phyloP scores from a whole-genome alignment of 2,797 vertebrate species.

The Carapus acus region DNA sequence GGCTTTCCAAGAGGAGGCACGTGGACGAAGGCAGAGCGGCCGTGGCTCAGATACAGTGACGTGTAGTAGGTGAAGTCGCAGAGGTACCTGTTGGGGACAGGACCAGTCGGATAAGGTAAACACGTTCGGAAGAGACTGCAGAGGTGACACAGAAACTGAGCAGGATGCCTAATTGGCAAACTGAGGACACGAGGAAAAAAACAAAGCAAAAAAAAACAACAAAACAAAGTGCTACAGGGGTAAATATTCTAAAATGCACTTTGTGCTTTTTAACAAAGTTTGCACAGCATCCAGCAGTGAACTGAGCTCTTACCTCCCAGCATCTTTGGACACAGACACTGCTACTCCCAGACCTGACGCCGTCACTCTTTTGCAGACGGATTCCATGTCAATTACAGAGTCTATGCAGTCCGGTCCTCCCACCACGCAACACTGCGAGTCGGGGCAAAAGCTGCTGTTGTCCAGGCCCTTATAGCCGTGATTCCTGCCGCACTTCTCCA shows the following conservation, averaged over 20 bases:
- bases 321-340: slow-evolving; percentile 89
- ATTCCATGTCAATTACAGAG: slow-evolving; percentile 91
- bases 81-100: slow-evolving; percentile 79
- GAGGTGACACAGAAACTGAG: no score
- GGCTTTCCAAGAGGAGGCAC: slow-evolving; percentile 88
- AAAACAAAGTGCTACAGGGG: no score
- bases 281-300: no score
- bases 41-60: slow-evolving; percentile 83
- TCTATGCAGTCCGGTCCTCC: slow-evolving; percentile 88
- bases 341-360: slow-evolving; percentile 79
- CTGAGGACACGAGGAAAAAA: no score
- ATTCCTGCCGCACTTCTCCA: slow-evolving; percentile 94
- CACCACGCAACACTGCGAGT: slow-evolving; percentile 86
- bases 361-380: slow-evolving; percentile 79
- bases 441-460: slow-evolving; percentile 89
- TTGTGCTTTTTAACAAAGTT: no score
- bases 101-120: no score
- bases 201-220: no score
- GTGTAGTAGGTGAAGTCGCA: slow-evolving; percentile 95
- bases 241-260: no score
- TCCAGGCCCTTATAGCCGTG: slow-evolving; percentile 87
- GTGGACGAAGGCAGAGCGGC: slow-evolving; percentile 85
- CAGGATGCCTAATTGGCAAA: no score
- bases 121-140: no score
- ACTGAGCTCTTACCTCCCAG: slow-evolving; percentile 81